Evolutionary conservation across 2,888 invertebrate species (phyloP), one percentile per base, ranked within the genome.

Genomic region (Baronia brevicornis): DNA sequence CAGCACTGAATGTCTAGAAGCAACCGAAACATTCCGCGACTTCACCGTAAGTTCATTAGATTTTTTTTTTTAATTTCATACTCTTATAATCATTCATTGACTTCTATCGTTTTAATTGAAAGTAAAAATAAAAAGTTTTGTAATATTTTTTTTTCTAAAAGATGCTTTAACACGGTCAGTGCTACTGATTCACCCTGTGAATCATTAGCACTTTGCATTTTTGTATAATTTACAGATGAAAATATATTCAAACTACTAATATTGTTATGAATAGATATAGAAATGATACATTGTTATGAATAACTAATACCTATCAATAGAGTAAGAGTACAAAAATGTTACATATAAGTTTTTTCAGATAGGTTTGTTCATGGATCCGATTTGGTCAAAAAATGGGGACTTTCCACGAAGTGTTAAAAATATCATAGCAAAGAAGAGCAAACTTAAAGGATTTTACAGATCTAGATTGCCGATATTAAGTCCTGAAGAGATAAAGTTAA

Each of bases 381-480:
- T 87, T 38, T 85, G 68, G 62, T 68, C 70, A 0, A 53, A 65
- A 18, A 46, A 59, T 0, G 87, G 88, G 0, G 86, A 84, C 38
- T 88, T 86, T 39, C 87, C 87, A 0, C 19, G 33, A 1, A 3
- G 51, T 0, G 62, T 78, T 1, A 73, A 60, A 24, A 54, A 55
- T 0, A 54, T 42, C 0, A 50, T 80, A 0, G 62, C 56, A 0
- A 52, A 51, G 35, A 71, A 61, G 26, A 53, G 84, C 51, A 31
- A 67, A 47, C 46, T 79, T 50, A 53, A 88, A 36, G 79, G 77
- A 0, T 70, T 56, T 26, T 2, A 17, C 0, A 45, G 32, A 1
- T 77, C 78, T 0, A 57, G 72, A 20, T 41, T 79, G 3, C 79
- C 75, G 0, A 29, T 28, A 1, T 34, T 80, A 0, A 58, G 46